A percentile compares a stretch with the other conserved stretches of the same genome.
Conservation (phyloP, 2,113 vertebrate genomes). For the Campylorhamphus procurvoides region DNA sequence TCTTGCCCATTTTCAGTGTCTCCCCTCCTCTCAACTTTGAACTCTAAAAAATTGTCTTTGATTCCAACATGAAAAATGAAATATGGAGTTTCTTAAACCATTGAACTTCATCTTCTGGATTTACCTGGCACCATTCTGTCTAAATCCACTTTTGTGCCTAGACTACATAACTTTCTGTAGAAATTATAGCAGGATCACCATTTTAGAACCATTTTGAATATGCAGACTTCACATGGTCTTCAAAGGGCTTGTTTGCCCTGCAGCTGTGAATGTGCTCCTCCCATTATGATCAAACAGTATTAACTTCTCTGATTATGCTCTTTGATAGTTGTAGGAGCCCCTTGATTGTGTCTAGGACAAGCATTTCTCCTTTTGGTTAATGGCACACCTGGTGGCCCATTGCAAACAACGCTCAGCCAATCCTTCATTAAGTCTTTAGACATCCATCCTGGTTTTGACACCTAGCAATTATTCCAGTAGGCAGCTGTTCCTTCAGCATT, state of each 20-base stretch:
- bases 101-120: not conserved
- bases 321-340: not conserved
- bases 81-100: not conserved
- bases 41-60: not conserved
- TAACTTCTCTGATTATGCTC: not conserved
- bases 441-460: constrained; percentile 54
- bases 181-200: not conserved
- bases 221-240: not conserved
- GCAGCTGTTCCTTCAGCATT: constrained; percentile 53
- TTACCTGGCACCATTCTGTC: not conserved
- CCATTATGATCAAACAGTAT: not conserved
- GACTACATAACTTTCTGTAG: not conserved
- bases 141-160: not conserved
- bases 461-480: constrained; percentile 50
- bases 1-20: not conserved
- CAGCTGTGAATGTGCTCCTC: not conserved
- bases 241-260: not conserved
- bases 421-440: constrained; percentile 44
- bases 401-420: not conserved
- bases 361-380: not conserved
- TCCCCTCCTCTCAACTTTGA: not conserved
- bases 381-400: not conserved
- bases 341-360: not conserved
- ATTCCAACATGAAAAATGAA: not conserved
- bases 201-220: not conserved